A percentile compares a stretch with the other conserved stretches of the same genome.
Evolutionary conservation across 2,113 vertebrate species (phyloP).

Genomic region (Ochotona curzoniae): DNA sequence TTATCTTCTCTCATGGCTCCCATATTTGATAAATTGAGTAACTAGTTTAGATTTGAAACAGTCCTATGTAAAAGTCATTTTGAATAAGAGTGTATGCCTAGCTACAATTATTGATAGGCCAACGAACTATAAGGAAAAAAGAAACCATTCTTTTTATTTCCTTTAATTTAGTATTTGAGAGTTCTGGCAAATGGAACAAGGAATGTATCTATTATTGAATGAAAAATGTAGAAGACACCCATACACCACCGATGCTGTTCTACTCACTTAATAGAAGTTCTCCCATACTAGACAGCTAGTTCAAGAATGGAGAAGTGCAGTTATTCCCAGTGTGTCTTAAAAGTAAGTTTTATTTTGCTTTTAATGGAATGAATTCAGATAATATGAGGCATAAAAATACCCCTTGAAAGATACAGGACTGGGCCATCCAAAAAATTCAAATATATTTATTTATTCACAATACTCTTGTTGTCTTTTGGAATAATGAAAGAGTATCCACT

Average conservation of each 20-base stretch:
- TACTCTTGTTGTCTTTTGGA: not conserved
- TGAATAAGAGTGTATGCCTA: conserved; percentile 48
- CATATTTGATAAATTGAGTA: conserved; percentile 41
- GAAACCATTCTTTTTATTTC: not conserved
- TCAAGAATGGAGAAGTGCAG: not conserved
- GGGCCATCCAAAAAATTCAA: not conserved
- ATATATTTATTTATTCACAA: not conserved
- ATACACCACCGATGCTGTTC: not conserved
- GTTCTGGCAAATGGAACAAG: not conserved
- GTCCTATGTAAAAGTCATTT: conserved; percentile 48
- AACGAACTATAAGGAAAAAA: conserved; percentile 43
- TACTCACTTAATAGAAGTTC: not conserved
- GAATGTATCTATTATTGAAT: not conserved
- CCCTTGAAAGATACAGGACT: not conserved
- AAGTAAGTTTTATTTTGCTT: not conserved
- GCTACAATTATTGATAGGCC: conserved; percentile 44
- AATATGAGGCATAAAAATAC: not conserved
- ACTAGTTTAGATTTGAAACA: conserved; percentile 44
- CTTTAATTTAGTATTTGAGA: not conserved
- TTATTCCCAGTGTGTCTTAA: not conserved
- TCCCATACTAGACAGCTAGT: not conserved
- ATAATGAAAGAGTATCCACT: not conserved
- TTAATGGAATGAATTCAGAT: not conserved
- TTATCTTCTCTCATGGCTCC: not conserved
- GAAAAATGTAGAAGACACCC: not conserved